Conservation (phyloP, 2,888 invertebrate genomes). For the Hemicrepidius hirtus region DNA sequence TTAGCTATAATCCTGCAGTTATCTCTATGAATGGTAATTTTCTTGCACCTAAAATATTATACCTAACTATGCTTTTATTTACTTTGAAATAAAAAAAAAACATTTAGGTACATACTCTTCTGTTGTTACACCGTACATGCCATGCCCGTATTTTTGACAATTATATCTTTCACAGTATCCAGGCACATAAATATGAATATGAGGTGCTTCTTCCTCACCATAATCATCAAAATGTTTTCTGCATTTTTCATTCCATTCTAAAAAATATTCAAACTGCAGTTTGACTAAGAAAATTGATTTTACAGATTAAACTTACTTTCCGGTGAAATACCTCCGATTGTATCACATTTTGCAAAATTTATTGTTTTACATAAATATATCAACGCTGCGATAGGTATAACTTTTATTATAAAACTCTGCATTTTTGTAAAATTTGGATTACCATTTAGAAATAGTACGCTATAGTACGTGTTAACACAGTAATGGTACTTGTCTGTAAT, state of each 20-base stretch:
- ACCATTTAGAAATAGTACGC: too few species aligned
- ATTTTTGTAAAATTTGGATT: too few species aligned
- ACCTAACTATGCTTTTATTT: too few species aligned
- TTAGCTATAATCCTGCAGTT: background rate
- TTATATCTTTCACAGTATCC: constrained; percentile 3
- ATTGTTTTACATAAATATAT: too few species aligned
- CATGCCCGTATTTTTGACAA: background rate
- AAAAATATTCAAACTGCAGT: too few species aligned
- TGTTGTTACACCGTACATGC: background rate
- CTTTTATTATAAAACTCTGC: too few species aligned
- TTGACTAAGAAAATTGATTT: background rate
- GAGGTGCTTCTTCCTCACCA: background rate
- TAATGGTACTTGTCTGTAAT: too few species aligned
- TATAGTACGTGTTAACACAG: too few species aligned
- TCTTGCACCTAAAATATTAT: background rate
- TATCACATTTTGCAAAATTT: too few species aligned
- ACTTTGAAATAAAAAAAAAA: background rate
- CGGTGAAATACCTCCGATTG: background rate
- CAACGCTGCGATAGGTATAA: too few species aligned
- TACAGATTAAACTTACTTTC: background rate
- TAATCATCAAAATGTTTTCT: background rate
- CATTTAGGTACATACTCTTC: background rate
- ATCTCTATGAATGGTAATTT: background rate
- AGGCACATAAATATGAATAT: background rate
- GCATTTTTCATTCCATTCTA: background rate